phyloP scores from a whole-genome alignment of 2,113 vertebrate species.

The Aegithalos caudatus region DNA sequence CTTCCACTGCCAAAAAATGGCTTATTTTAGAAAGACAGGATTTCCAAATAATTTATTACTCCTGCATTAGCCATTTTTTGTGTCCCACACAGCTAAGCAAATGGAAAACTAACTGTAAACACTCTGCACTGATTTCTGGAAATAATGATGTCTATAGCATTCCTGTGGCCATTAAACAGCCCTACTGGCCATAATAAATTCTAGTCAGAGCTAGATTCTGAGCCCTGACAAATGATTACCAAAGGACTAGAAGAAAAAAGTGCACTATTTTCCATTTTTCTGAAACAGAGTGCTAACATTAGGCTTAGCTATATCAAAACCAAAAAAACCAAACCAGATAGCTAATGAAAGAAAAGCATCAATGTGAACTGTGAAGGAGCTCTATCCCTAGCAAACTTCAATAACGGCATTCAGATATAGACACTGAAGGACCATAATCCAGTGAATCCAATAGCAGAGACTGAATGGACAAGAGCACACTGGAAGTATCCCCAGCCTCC shows the following conservation, averaged over 20 bases:
- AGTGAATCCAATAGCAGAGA: background rate
- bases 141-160: background rate
- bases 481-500: background rate
- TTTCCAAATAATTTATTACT: background rate
- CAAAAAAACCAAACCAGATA: background rate
- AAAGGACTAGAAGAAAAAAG: background rate
- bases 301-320: background rate
- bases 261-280: background rate
- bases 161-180: background rate
- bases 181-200: background rate
- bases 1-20: background rate
- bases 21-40: background rate
- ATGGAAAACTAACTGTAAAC: background rate
- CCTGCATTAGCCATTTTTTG: background rate
- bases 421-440: background rate
- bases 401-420: background rate
- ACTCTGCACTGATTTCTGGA: background rate
- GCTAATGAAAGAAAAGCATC: background rate
- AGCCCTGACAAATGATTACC: background rate
- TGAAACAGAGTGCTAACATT: background rate
- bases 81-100: background rate
- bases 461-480: too few species aligned
- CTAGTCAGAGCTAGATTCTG: background rate
- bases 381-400: background rate
- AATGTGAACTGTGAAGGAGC: background rate